Evolutionary conservation across 2,113 vertebrate species (phyloP).

Genomic region (Meles meles): DNA sequence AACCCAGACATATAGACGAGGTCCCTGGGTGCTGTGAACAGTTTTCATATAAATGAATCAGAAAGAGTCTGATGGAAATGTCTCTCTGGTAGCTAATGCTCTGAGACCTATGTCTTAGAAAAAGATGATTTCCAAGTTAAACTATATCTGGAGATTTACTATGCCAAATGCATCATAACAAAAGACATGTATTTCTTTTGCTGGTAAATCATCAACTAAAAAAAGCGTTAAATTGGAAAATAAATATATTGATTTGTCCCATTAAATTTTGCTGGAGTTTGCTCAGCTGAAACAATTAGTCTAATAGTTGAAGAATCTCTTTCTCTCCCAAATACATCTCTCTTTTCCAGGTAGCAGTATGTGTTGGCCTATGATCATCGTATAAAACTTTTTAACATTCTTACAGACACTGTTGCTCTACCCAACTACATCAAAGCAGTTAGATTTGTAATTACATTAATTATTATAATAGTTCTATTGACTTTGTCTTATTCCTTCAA

Average conservation of each 20-base stretch:
- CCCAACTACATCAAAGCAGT: background rate
- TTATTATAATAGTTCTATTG: background rate
- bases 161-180: background rate
- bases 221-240: background rate
- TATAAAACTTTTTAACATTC: background rate
- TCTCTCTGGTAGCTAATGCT: background rate
- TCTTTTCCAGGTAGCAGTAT: background rate
- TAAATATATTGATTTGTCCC: background rate
- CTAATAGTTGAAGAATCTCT: background rate
- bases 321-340: background rate
- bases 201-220: background rate
- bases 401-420: background rate
- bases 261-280: background rate
- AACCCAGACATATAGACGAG: background rate
- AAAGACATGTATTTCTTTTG: background rate
- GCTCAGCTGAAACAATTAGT: background rate
- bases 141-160: background rate
- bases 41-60: no score
- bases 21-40: background rate
- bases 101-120: background rate
- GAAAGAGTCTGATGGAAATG: background rate
- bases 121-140: background rate
- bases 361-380: background rate
- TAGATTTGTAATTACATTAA: background rate
- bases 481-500: background rate